Percentiles rank a stretch among this genome's conserved stretches.
These are phyloP conservation scores for Pyrrhosoma nymphula DNA, from an alignment of 2,888 invertebrate genomes.

Conservation along the genomic window DNA sequence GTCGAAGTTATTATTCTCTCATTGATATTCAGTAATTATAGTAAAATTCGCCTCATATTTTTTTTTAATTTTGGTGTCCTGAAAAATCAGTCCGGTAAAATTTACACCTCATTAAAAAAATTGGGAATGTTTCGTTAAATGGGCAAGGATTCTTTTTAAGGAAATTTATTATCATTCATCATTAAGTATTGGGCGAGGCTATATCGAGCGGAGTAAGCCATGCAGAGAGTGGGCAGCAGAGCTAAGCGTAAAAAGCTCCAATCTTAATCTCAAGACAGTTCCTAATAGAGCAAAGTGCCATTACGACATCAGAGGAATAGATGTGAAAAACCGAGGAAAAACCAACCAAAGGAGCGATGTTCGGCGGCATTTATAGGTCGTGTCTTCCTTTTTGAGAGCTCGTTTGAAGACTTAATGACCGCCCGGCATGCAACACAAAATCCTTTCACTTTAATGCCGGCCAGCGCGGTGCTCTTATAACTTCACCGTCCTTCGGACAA, in stretches of 20 bases:
- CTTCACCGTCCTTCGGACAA: conserved; percentile 21
- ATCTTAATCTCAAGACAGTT: background rate
- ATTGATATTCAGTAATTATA: too few relatives aligned
- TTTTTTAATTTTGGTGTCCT: too few relatives aligned
- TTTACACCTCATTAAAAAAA: too few relatives aligned
- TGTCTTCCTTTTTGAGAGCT: background rate
- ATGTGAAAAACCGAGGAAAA: background rate
- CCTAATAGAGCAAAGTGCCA: background rate
- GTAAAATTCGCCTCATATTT: too few relatives aligned
- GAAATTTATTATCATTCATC: too few relatives aligned
- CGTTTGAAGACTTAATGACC: conserved; percentile 3
- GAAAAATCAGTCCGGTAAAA: too few relatives aligned
- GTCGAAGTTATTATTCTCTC: too few relatives aligned
- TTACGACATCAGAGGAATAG: background rate
- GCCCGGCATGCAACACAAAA: conserved; percentile 6
- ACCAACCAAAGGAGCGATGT: background rate
- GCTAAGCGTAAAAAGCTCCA: background rate
- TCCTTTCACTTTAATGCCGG: conserved; percentile 32
- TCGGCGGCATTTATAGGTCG: background rate
- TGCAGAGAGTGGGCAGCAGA: background rate
- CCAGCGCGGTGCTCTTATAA: background rate
- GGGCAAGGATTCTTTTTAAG: too few relatives aligned
- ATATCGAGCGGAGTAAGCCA: too few relatives aligned
- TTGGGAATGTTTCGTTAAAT: too few relatives aligned
- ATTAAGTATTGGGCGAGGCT: too few relatives aligned